These are phyloP conservation scores for Threskiornis aethiopicus DNA, from an alignment of 2,797 vertebrate genomes.

Conservation along the genomic window DNA sequence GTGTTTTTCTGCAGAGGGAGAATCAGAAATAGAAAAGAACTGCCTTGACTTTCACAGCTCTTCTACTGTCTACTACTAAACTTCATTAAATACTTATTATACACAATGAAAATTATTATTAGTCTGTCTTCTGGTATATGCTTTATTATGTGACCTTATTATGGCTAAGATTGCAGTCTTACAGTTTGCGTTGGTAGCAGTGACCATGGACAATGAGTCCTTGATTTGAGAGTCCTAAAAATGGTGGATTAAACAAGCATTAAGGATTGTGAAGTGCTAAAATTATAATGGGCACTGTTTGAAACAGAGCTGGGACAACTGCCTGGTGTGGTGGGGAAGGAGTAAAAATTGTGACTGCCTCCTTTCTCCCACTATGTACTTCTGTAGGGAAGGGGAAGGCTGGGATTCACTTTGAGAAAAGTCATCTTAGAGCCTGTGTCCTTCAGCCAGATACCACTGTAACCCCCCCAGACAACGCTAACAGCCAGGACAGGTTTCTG, in stretches of 20 bases:
- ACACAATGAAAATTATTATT: background rate
- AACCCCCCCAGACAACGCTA: background rate
- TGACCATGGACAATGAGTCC: background rate
- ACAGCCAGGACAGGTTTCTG: background rate
- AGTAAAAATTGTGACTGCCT: background rate
- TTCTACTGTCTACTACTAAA: background rate
- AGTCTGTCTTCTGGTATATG: background rate
- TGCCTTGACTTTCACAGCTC: background rate
- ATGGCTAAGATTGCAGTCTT: background rate
- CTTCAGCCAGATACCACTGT: background rate
- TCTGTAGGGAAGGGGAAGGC: background rate
- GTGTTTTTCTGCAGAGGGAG: background rate
- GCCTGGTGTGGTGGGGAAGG: background rate
- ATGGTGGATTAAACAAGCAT: background rate
- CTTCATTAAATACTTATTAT: background rate
- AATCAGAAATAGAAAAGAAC: background rate
- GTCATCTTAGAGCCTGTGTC: background rate
- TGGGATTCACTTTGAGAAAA: background rate
- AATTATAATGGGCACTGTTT: background rate
- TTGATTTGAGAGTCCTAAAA: background rate
- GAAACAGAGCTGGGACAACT: background rate
- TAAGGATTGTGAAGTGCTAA: background rate
- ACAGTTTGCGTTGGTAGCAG: background rate
- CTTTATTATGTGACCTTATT: background rate
- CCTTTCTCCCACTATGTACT: accelerated